phyloP scores from a whole-genome alignment of 2,113 vertebrate genomes.

The Zonotrichia leucophrys region DNA sequence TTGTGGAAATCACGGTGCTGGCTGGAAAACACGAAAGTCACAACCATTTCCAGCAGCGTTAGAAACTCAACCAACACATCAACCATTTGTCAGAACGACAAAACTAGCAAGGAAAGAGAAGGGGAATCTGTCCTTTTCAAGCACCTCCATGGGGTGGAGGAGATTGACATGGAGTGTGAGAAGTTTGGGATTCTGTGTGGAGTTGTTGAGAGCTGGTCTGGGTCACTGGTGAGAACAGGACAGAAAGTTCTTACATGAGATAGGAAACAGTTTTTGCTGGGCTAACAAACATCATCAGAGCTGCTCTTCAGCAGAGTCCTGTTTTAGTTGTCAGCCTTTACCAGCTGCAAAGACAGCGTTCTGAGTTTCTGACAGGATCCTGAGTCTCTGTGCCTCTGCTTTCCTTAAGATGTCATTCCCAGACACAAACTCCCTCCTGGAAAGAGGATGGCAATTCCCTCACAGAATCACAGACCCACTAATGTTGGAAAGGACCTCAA shows the following conservation, averaged over 20 bases:
- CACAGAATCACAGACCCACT: neutral
- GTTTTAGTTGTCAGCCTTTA: neutral
- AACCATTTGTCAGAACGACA: neutral
- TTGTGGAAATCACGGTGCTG: neutral
- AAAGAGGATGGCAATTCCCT: neutral
- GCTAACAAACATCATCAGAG: neutral
- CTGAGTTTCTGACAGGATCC: neutral
- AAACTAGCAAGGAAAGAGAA: neutral
- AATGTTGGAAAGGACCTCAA: neutral
- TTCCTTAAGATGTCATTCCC: neutral
- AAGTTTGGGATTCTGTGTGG: neutral
- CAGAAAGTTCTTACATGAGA: neutral
- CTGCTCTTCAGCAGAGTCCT: neutral
- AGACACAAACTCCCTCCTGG: neutral
- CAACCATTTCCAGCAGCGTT: neutral
- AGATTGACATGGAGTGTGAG: accelerated
- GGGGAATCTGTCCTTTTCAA: neutral
- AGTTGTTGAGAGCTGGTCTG: neutral
- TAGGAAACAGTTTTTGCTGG: neutral
- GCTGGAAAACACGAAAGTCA: neutral
- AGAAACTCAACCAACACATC: neutral
- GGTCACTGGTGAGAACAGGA: accelerated
- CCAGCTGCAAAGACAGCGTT: neutral
- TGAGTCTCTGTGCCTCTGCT: neutral
- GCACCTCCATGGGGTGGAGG: neutral